phyloP scores from a whole-genome alignment of 2,113 vertebrate genomes.

The Capra hircus region DNA sequence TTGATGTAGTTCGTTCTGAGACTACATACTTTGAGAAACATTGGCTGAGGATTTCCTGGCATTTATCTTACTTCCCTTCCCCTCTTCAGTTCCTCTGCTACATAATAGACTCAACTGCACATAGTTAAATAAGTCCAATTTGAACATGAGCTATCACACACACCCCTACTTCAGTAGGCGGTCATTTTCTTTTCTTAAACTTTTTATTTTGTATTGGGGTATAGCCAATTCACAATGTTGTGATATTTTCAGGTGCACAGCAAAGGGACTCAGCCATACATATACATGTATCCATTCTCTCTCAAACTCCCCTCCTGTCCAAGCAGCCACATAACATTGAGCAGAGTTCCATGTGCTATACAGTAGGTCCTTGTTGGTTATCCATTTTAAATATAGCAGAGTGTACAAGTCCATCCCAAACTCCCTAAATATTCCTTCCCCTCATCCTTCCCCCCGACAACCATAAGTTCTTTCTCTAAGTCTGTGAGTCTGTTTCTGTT shows the following conservation, averaged over 20 bases:
- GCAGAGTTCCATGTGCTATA: not conserved
- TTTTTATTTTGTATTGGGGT: not conserved
- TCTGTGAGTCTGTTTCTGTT: not conserved
- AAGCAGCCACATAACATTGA: not conserved
- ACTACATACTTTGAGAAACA: not conserved
- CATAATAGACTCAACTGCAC: not conserved
- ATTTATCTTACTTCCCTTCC: constrained; percentile 31
- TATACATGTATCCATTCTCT: not conserved
- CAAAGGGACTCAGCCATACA: not conserved
- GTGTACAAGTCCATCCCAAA: not conserved
- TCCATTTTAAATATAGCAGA: not conserved
- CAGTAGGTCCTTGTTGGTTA: not conserved
- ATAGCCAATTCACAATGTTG: not conserved
- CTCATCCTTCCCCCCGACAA: not conserved
- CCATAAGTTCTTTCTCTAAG: not conserved
- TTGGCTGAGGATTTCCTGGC: not conserved
- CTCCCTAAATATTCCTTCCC: not conserved
- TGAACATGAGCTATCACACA: not conserved
- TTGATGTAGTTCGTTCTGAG: not conserved
- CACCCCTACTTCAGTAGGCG: not conserved
- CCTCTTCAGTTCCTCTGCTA: not conserved
- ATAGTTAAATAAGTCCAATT: not conserved
- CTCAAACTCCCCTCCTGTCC: not conserved
- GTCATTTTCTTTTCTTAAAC: constrained; percentile 11
- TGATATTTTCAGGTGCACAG: not conserved